These are phyloP conservation scores for Drosophila guanche DNA, from an alignment of 1,140 invertebrate genomes.

Conservation along the genomic window DNA sequence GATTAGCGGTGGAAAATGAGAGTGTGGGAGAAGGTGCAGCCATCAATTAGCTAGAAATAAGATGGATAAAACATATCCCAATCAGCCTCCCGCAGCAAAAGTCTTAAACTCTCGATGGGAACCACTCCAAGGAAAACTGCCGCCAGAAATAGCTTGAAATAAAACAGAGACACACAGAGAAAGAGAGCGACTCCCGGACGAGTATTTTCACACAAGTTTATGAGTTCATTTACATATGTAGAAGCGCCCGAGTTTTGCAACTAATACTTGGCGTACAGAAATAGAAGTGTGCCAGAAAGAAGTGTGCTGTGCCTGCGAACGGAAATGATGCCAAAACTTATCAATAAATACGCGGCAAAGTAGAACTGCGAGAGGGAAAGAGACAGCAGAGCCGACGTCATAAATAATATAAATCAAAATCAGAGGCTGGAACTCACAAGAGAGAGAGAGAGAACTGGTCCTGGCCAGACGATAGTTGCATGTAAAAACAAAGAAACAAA, in stretches of 20 bases:
- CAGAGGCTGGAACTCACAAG: background rate
- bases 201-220: constrained; percentile 37
- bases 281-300: constrained; percentile 56
- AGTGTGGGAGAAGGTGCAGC: too few relatives aligned
- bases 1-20: too few relatives aligned
- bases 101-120: background rate
- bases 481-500: constrained; percentile 45
- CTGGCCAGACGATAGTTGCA: constrained; percentile 54
- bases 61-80: too few relatives aligned
- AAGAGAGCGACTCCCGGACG: background rate
- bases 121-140: background rate
- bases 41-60: too few relatives aligned
- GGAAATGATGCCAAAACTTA: constrained; percentile 44
- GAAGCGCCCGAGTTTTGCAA: background rate
- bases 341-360: constrained; percentile 47
- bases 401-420: constrained; percentile 69
- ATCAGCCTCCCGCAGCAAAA: background rate
- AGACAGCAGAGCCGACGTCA: constrained; percentile 47
- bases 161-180: background rate
- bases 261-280: constrained; percentile 31
- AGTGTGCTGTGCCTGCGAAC: constrained; percentile 11
- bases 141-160: background rate
- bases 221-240: constrained; percentile 36
- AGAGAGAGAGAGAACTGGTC: constrained; percentile 29
- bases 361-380: constrained; percentile 12